phyloP scores from a whole-genome alignment of 1,140 invertebrate species.

The Drosophila persimilis region DNA sequence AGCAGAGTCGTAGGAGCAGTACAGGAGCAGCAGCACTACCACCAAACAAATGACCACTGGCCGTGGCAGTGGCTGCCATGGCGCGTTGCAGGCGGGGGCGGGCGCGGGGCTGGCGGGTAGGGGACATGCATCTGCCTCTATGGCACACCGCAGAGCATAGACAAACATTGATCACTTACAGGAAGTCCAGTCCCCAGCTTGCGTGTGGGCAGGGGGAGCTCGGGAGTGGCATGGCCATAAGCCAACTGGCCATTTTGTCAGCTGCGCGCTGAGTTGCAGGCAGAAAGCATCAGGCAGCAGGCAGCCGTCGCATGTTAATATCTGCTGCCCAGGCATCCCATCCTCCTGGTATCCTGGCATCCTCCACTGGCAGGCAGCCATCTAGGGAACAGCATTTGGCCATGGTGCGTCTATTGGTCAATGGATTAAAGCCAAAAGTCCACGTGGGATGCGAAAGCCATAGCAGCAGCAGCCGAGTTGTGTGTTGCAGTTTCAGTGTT shows the following conservation, averaged over 20 bases:
- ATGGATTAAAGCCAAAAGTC: slow-evolving; percentile 62
- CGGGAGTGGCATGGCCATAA: slow-evolving; percentile 35
- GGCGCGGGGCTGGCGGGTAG: slow-evolving; percentile 14
- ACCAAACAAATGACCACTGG: slow-evolving; percentile 47
- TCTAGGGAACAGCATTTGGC: slow-evolving; percentile 36
- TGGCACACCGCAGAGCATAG: slow-evolving; percentile 70
- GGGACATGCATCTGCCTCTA: slow-evolving; percentile 27
- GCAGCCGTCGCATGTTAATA: slow-evolving; percentile 69
- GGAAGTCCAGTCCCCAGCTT: slow-evolving; percentile 38
- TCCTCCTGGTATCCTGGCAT: slow-evolving; percentile 6
- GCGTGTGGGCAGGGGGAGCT: not conserved
- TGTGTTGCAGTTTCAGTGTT: too few species aligned
- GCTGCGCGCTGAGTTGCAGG: slow-evolving; percentile 53
- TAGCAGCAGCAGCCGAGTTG: not conserved
- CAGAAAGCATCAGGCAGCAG: slow-evolving; percentile 12
- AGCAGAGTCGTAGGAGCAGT: not conserved
- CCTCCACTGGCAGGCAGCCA: slow-evolving; percentile 21
- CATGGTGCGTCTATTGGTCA: slow-evolving; percentile 59
- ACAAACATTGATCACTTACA: slow-evolving; percentile 79
- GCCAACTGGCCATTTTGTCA: slow-evolving; percentile 72
- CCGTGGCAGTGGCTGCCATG: slow-evolving; percentile 19
- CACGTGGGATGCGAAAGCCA: slow-evolving; percentile 43
- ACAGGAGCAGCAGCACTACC: slow-evolving; percentile 4
- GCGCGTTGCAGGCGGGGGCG: slow-evolving; percentile 36
- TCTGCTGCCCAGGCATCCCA: slow-evolving; percentile 39